Base-by-base conservation (phyloP, 2,888 invertebrate genomes). In the Callimorpha dominula region DNA sequence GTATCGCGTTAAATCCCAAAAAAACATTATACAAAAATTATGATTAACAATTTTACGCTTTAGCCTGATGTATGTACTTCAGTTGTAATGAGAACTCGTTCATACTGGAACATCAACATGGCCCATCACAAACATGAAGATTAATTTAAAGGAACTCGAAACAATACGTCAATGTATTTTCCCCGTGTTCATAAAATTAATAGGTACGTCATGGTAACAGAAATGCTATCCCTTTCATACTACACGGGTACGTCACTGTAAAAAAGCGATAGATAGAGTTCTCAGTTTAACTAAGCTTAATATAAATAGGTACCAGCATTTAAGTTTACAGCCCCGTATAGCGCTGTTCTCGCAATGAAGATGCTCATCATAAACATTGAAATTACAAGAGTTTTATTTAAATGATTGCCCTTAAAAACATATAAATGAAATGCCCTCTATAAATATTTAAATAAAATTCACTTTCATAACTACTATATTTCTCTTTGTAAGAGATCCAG, bases 291-390 rank as follows among this genome's bases (percentile, higher is more conserved):
- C 76, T 79, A 82, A 83, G 80, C 82, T 84, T 86, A 86, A 87
- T 87, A 86, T 89, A 88, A 89, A 88, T 77, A 31, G 60, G 60
- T 60, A 86, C 85, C 79, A 83, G 82, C 85, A 82, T 88, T 86
- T 85, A 86, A 88, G 82, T 92, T 90, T 88, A 93, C 87, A 85
- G 77, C 87, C 82, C 78, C 81, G 78, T 84, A 78, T 81, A 84
- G 79, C 82, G 79, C 74, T 82, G 84, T 84, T 87, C 78, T 85
- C 79, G 84, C 83, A 90, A 91, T 91, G 86, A 89, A 90, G 90
- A 87, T 86, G 87, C 65, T 66, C 73, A 87, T 92, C 70, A 87
- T 92, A 91, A 91, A 90, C 87, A 87, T 86, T 85, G 85, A 87
- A 89, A 90, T 89, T 84, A 89, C 88, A 85, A 78, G 82, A 86